phyloP scores from a whole-genome alignment of 2,888 invertebrate genomes.

The Cantharis flavilabris region DNA sequence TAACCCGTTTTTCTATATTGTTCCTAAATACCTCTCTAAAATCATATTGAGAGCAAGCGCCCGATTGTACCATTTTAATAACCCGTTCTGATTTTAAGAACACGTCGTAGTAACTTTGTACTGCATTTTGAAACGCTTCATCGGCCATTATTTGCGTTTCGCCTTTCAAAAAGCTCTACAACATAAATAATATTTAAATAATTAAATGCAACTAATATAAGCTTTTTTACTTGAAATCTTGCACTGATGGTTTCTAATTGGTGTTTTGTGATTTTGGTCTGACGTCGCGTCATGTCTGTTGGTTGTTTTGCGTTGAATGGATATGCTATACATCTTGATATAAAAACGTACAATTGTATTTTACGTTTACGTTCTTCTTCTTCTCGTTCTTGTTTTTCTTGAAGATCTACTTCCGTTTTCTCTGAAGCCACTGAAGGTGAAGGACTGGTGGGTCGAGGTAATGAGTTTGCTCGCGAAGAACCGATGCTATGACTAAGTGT shows the following conservation, averaged over 20 bases:
- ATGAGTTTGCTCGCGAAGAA: constrained; percentile 66
- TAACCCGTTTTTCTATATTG: constrained; percentile 97
- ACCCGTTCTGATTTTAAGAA: constrained; percentile 97
- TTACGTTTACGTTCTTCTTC: constrained; percentile 95
- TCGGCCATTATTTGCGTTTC: constrained; percentile 98
- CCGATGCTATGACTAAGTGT: constrained; percentile 65
- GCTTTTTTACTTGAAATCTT: constrained; percentile 80
- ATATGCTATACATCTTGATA: constrained; percentile 96
- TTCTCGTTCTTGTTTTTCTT: constrained; percentile 92
- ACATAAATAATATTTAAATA: constrained; percentile 33
- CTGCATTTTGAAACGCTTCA: constrained; percentile 98
- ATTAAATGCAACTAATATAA: neutral
- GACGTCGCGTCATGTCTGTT: constrained; percentile 95
- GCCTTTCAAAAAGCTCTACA: constrained; percentile 90
- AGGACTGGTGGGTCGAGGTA: constrained; percentile 83
- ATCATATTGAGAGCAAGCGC: constrained; percentile 97
- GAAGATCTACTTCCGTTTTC: constrained; percentile 81
- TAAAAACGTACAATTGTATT: constrained; percentile 97
- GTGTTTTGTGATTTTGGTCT: constrained; percentile 94
- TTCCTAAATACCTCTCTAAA: constrained; percentile 98
- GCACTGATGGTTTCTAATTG: constrained; percentile 93
- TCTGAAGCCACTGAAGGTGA: constrained; percentile 92
- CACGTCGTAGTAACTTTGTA: constrained; percentile 93
- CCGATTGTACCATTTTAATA: constrained; percentile 94
- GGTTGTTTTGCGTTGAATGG: constrained; percentile 99